A percentile compares a stretch with the other conserved stretches of the same genome.
These are phyloP conservation scores for Pseudochirops corinnae DNA, from an alignment of 2,797 vertebrate species.

Conservation along the genomic window DNA sequence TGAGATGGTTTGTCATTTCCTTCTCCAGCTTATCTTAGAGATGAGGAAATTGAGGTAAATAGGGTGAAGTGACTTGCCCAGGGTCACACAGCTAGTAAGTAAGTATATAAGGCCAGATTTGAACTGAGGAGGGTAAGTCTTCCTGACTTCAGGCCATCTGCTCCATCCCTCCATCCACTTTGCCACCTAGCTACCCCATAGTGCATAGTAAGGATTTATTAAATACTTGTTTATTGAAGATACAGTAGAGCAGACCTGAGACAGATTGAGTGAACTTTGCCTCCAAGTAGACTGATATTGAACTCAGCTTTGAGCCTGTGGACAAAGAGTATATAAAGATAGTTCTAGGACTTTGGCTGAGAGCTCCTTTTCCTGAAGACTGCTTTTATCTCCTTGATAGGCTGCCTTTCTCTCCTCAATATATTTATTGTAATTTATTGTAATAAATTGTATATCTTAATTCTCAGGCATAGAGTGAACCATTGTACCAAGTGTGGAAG, in stretches of 20 bases:
- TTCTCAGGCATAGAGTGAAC: neutral
- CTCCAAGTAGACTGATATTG: neutral
- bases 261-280: neutral
- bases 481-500: too few species aligned
- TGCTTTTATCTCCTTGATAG: neutral
- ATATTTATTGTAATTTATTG: neutral
- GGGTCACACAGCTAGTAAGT: neutral
- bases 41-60: too few species aligned
- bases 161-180: too few species aligned
- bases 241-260: neutral
- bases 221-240: neutral
- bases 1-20: too few species aligned
- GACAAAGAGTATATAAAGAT: neutral
- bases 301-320: neutral
- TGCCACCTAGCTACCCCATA: too few species aligned
- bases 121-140: too few species aligned
- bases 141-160: too few species aligned
- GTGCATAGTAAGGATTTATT: neutral
- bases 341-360: neutral
- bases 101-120: too few species aligned
- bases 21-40: too few species aligned
- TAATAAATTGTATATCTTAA: neutral
- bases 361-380: neutral
- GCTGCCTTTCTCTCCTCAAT: too few species aligned
- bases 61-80: neutral